phyloP scores from a whole-genome alignment of 2,888 invertebrate genomes.

The Zele albiditarsus region DNA sequence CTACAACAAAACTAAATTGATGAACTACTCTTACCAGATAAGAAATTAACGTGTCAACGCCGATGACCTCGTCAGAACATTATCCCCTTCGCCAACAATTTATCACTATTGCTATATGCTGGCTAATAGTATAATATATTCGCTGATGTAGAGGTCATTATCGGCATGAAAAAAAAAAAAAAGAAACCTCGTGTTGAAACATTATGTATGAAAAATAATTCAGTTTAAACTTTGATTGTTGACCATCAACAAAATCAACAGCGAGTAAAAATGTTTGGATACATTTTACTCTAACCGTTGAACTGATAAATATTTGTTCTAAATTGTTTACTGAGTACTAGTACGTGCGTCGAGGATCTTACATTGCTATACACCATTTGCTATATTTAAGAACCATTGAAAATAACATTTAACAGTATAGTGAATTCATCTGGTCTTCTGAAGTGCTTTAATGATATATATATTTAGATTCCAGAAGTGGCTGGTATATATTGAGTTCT shows the following conservation, averaged over 20 bases:
- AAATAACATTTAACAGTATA: conserved; percentile 1
- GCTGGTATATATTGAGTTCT: not conserved
- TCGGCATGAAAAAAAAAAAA: not conserved
- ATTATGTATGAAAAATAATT: too few species aligned
- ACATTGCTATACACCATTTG: not conserved
- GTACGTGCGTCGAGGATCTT: too few species aligned
- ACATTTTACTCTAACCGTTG: too few species aligned
- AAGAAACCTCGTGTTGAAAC: too few species aligned
- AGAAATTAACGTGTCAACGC: conserved; percentile 60
- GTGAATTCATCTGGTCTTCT: not conserved
- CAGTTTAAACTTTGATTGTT: too few species aligned
- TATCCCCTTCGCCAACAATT: conserved; percentile 51
- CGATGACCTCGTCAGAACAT: conserved; percentile 60
- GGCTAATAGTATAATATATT: conserved; percentile 1
- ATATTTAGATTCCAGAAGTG: not conserved
- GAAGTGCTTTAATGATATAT: not conserved
- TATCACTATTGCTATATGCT: conserved; percentile 42
- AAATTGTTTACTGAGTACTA: too few species aligned
- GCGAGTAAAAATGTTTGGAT: too few species aligned
- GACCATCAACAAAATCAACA: too few species aligned
- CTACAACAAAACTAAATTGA: conserved; percentile 62
- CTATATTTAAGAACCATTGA: not conserved
- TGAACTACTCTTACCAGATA: conserved; percentile 62
- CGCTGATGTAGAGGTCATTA: conserved; percentile 6
- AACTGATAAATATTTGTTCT: too few species aligned